phyloP scores from a whole-genome alignment of 37 sponge, comb jelly and placozoan genomes.

The Aplysina aerophoba region DNA sequence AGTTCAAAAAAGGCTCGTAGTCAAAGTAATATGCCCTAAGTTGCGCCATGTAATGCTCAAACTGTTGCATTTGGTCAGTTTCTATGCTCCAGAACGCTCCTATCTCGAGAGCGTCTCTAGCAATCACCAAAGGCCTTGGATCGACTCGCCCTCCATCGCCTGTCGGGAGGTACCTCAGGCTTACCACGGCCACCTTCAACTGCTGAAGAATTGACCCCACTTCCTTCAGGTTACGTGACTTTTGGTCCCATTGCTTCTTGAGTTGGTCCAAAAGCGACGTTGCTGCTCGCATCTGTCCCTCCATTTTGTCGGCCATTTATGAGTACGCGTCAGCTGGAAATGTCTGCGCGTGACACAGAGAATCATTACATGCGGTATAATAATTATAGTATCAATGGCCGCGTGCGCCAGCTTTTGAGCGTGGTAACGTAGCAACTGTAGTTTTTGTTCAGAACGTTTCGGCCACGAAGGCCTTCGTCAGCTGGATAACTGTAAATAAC shows the following conservation, averaged over 20 bases:
- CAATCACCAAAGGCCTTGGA: constrained; percentile 55
- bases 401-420: too few species aligned
- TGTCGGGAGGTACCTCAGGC: constrained; percentile 70
- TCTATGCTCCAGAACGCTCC: constrained; percentile 96
- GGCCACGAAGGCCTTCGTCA: too few species aligned
- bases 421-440: too few species aligned
- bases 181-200: constrained; percentile 60
- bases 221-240: constrained; percentile 41
- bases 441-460: too few species aligned
- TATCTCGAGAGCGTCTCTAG: constrained; percentile 90
- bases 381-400: neutral
- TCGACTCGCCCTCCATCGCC: constrained; percentile 45
- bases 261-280: constrained; percentile 56
- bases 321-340: constrained; percentile 11
- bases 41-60: constrained; percentile 95
- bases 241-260: constrained; percentile 67
- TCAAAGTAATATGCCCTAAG: constrained; percentile 95
- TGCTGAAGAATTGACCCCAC: constrained; percentile 47
- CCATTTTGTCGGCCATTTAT: constrained; percentile 13
- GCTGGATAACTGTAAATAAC: too few species aligned
- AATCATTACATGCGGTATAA: neutral
- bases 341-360: neutral
- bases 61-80: constrained; percentile 76
- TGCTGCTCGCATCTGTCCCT: neutral
- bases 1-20: constrained; percentile 53